phyloP scores from a whole-genome alignment of 2,888 invertebrate genomes.

The Pycnomerus fuliginosus region DNA sequence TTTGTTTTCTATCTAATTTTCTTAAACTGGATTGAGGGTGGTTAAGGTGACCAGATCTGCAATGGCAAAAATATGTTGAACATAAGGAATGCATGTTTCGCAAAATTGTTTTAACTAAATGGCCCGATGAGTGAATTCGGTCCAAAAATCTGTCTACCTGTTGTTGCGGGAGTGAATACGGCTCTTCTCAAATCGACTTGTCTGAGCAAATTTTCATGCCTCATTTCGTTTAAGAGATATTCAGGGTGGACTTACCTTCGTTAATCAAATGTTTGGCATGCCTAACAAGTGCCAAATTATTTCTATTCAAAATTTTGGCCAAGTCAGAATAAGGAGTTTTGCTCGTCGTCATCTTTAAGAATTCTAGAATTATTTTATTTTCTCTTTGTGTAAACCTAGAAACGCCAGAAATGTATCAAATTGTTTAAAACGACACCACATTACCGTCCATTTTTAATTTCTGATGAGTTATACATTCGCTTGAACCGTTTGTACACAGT shows the following conservation, averaged over 20 bases:
- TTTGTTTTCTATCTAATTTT: too few species aligned
- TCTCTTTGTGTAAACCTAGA: conserved; percentile 32
- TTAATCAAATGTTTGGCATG: conserved; percentile 10
- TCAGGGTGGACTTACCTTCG: background rate
- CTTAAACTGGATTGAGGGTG: too few species aligned
- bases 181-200: too few species aligned
- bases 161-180: too few species aligned
- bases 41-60: too few species aligned
- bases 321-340: conserved; percentile 23
- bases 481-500: conserved; percentile 32
- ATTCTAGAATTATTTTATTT: conserved; percentile 28
- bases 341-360: conserved; percentile 12
- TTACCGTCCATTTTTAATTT: conserved; percentile 30
- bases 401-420: conserved; percentile 4
- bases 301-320: conserved; percentile 26
- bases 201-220: conserved; percentile 1
- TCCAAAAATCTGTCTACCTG: too few species aligned
- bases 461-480: conserved; percentile 12
- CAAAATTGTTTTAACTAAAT: too few species aligned
- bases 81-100: too few species aligned
- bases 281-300: conserved; percentile 17
- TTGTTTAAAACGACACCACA: conserved; percentile 1
- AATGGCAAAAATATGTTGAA: too few species aligned
- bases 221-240: background rate
- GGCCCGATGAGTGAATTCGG: too few species aligned